A percentile compares a stretch with the other conserved stretches of the same genome.
phyloP scores from a whole-genome alignment of 2,797 vertebrate genomes.

The Rachycentron canadum region DNA sequence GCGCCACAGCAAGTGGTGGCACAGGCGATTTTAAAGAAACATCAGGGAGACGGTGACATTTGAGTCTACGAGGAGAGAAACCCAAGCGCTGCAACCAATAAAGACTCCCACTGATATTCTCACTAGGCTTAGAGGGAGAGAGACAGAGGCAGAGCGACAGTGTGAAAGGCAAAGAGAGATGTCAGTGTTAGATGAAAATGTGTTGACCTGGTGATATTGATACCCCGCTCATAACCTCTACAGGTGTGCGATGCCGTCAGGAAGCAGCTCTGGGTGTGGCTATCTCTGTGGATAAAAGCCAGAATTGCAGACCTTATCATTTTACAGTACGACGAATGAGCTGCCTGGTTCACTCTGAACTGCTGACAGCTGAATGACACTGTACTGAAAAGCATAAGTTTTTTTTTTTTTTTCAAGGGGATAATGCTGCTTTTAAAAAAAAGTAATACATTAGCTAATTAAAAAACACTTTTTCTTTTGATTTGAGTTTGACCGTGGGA shows the following conservation, averaged over 20 bases:
- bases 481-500: slow-evolving; percentile 4
- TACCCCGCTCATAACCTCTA: slow-evolving; percentile 79
- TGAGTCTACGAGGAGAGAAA: slow-evolving; percentile 82
- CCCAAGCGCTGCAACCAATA: slow-evolving; percentile 82
- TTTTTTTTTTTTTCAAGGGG: background rate
- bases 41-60: slow-evolving; percentile 86
- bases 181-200: slow-evolving; percentile 83
- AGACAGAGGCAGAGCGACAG: slow-evolving; percentile 43
- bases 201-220: slow-evolving; percentile 83
- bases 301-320: slow-evolving; percentile 67
- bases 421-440: background rate
- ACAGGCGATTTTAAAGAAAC: slow-evolving; percentile 84
- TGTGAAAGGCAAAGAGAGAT: slow-evolving; percentile 63
- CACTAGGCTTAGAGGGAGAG: slow-evolving; percentile 66
- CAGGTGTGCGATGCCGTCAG: slow-evolving; percentile 75
- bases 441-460: background rate
- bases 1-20: slow-evolving; percentile 83
- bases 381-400: slow-evolving; percentile 17
- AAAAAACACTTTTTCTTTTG: background rate
- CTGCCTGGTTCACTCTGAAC: slow-evolving; percentile 45
- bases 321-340: slow-evolving; percentile 48
- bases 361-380: slow-evolving; percentile 53
- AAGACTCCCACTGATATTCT: slow-evolving; percentile 82
- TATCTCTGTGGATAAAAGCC: slow-evolving; percentile 63
- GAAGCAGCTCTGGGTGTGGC: slow-evolving; percentile 71